Conservation (phyloP, 2,797 vertebrate genomes). For the Echeneis naucrates region DNA sequence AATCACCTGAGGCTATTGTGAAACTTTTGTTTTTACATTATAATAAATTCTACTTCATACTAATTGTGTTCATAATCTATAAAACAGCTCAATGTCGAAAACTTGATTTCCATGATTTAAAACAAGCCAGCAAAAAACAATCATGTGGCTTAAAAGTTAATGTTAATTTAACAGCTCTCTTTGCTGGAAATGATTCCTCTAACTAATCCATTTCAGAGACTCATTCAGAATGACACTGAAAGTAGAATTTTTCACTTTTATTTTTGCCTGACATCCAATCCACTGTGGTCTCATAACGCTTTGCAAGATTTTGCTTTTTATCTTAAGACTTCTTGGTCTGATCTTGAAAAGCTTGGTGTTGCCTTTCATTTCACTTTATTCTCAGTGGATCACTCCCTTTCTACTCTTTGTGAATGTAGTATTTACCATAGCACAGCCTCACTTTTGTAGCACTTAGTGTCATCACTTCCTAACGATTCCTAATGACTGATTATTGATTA, state of each 20-base stretch:
- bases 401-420: not conserved
- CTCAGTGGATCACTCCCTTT: not conserved
- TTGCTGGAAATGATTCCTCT: not conserved
- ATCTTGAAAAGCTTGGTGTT: not conserved
- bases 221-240: not conserved
- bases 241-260: not conserved
- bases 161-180: not conserved
- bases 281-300: not conserved
- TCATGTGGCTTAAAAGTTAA: not conserved
- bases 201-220: not conserved
- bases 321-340: not conserved
- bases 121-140: not conserved
- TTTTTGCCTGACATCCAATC: not conserved
- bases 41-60: not conserved
- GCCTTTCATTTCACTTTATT: not conserved
- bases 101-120: not conserved
- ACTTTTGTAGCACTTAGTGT: not conserved
- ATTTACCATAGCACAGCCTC: not conserved
- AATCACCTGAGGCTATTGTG: not conserved
- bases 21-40: not conserved
- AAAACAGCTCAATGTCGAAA: not conserved
- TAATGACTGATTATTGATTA: not conserved
- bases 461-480: too few relatives aligned
- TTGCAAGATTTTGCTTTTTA: slow-evolving; percentile 11
- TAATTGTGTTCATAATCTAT: not conserved